Percentiles rank a stretch among this genome's conserved stretches.
phyloP scores from a whole-genome alignment of 2,113 vertebrate species.

The Periophthalmus modestus region DNA sequence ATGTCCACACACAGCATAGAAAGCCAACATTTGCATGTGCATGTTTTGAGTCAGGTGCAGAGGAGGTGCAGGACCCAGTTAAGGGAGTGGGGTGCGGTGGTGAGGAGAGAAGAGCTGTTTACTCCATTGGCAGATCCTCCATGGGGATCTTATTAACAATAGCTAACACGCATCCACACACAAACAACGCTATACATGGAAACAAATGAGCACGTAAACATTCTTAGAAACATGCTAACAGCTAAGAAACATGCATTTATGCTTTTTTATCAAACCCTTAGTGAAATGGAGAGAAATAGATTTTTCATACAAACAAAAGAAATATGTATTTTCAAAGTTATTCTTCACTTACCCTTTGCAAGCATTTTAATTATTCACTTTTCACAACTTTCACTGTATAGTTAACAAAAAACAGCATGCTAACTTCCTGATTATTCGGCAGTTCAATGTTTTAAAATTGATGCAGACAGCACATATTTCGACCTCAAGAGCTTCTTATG shows the following conservation, averaged over 20 bases:
- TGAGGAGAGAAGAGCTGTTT: background rate
- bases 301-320: background rate
- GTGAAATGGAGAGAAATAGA: background rate
- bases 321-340: too few relatives aligned
- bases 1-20: too few relatives aligned
- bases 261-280: background rate
- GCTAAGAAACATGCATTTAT: background rate
- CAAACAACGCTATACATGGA: background rate
- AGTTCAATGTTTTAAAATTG: too few relatives aligned
- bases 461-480: too few relatives aligned
- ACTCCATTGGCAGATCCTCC: conserved; percentile 14
- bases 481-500: too few relatives aligned
- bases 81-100: background rate
- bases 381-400: too few relatives aligned
- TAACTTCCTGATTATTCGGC: too few relatives aligned
- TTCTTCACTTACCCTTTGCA: too few relatives aligned
- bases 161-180: background rate
- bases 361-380: too few relatives aligned
- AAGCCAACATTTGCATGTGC: too few relatives aligned
- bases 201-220: background rate
- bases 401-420: too few relatives aligned
- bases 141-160: conserved; percentile 34
- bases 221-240: background rate
- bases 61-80: conserved; percentile 1
- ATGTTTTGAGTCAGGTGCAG: background rate